Evolutionary conservation across 2,797 vertebrate species (phyloP), one percentile per base, ranked within the genome.

Genomic region (Esox lucius): DNA sequence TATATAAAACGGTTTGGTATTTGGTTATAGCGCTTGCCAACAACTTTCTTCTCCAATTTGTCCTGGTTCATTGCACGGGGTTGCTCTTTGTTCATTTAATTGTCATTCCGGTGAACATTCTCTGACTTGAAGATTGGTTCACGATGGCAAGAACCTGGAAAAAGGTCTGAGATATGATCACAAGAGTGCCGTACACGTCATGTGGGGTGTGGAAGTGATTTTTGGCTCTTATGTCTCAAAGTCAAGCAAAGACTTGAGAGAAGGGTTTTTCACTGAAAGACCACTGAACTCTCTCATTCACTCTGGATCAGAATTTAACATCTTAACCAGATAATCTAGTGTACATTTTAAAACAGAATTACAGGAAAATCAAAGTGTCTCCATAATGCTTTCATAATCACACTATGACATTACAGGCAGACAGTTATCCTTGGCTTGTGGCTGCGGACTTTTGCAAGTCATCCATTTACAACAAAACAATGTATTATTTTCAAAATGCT

Each of bases 81-180:
- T 88, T 89, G 66, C 66, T 85, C 88, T 91, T 91, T 91, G 92
- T 91, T 89, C 82, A 1, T 87, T 90, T 92, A 90, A 92, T 92
- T 88, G 87, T 90, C 90, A 87, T 92, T 91, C 90, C 88, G 75
- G 88, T 73, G 87, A 89, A 86, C 85, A 83, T 90, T 90, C 87
- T 81, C 81, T 79, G 72, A 82, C 84, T 71, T 71, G 82, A 75
- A 88, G 89, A 93, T 91, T 87, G 86, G 83, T 91, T 91, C 90
- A 92, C 75, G 90, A 93, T 90, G 90, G 85, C 65, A 56, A 75
- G 56, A 51, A 61, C 28, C 24, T 74, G 85, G 80, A 86, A 87
- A 87, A 85, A 72, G 61, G 1, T 4, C 81, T 71, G 69, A 78
- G 84, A 90, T 86, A 86, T 79, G 77, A 87, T 90, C 82, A 77